Evolutionary conservation across 2,888 invertebrate species (phyloP), one percentile per base, ranked within the genome.

Genomic region (Melinopterus prodromus): DNA sequence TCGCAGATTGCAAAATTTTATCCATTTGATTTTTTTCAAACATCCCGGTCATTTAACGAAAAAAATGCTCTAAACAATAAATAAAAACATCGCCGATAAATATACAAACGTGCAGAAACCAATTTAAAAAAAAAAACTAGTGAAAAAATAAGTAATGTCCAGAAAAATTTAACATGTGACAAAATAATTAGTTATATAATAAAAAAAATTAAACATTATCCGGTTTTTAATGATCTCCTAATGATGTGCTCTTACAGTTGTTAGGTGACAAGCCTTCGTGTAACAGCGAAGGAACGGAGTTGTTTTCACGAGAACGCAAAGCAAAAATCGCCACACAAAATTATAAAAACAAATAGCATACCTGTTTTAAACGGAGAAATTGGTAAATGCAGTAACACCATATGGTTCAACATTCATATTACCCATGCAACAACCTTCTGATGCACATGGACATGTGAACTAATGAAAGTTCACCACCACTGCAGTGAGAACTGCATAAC

Each of bases 361-460:
- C 81, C 77, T 79, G 79, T 76, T 36, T 74, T 78, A 72, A 81
- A 76, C 79, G 80, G 79, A 79, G 79, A 80, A 79, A 76, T 81
- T 78, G 77, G 16, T 16, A 53, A 77, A 69, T 78, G 70, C 77
- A 79, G 74, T 77, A 72, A 72, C 74, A 80, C 78, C 80, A 81
- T 79, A 81, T 79, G 79, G 78, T 80, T 82, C 78, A 78, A 79
- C 80, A 83, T 82, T 83, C 85, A 81, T 83, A 80, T 81, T 81
- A 80, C 70, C 81, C 81, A 83, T 83, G 82, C 82, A 83, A 82
- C 84, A 84, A 81, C 84, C 83, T 84, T 81, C 83, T 85, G 84
- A 84, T 86, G 86, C 87, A 87, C 86, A 88, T 87, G 88, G 88
- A 87, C 86, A 88, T 87, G 85, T 81, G 84, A 82, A 83, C 85